phyloP scores from a whole-genome alignment of 2,113 vertebrate genomes.

The Dasyprocta punctata region DNA sequence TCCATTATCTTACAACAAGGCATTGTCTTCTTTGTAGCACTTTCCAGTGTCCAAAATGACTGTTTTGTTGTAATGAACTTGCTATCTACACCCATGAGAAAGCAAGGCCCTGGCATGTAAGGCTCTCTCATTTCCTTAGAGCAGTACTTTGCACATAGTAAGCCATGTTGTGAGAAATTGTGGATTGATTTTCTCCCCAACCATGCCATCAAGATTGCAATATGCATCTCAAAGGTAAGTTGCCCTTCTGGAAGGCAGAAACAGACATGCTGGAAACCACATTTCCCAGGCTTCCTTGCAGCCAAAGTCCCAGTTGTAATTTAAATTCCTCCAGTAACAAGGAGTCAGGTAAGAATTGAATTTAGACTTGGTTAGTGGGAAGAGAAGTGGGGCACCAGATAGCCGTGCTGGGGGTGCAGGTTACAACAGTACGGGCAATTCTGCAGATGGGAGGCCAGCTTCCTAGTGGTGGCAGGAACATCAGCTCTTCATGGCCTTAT shows the following conservation, averaged over 20 bases:
- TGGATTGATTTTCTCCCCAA: background rate
- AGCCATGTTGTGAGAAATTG: background rate
- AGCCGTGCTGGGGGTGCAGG: no score
- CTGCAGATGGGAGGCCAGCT: background rate
- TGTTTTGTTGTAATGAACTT: background rate
- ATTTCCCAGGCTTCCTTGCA: background rate
- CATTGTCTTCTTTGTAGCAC: background rate
- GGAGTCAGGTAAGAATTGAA: background rate
- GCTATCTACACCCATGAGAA: background rate
- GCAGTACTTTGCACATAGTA: background rate
- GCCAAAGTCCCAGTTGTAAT: background rate
- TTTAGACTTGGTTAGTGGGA: background rate
- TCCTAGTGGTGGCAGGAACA: background rate
- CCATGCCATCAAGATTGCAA: background rate
- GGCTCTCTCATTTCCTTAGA: background rate
- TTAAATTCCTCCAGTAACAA: constrained; percentile 4
- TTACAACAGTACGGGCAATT: accelerated
- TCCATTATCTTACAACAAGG: background rate
- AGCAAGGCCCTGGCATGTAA: background rate
- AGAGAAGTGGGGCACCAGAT: background rate
- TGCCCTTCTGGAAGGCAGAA: background rate
- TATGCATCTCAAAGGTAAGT: background rate
- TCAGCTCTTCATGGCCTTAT: background rate
- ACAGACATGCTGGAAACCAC: background rate
- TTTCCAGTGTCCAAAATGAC: background rate